These are phyloP conservation scores for Muscicapa comitata DNA, from an alignment of 2,797 vertebrate genomes.

Conservation along the genomic window DNA sequence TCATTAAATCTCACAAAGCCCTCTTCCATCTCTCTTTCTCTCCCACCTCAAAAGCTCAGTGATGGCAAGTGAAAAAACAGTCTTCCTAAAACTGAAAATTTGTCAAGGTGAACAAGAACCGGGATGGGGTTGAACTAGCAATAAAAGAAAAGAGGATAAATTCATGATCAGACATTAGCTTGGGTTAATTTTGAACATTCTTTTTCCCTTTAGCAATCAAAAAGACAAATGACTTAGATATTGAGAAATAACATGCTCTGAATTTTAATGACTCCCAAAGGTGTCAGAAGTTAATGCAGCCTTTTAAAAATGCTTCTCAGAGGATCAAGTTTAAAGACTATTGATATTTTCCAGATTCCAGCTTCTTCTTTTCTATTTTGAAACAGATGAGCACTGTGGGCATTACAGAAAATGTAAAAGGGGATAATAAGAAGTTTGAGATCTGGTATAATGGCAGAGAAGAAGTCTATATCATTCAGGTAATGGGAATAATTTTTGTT, in stretches of 20 bases:
- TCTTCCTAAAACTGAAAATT: not conserved
- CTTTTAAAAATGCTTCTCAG: not conserved
- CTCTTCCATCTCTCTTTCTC: not conserved
- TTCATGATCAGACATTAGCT: not conserved
- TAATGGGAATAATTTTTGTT: slow-evolving; percentile 37
- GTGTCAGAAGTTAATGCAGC: not conserved
- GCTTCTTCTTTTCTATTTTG: slow-evolving; percentile 30
- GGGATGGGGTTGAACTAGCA: not conserved
- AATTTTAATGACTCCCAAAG: not conserved
- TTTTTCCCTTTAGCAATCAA: not conserved
- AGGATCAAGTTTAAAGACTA: not conserved
- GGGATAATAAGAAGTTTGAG: slow-evolving; percentile 93
- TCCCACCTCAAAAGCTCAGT: not conserved
- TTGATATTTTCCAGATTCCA: not conserved
- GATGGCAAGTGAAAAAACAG: not conserved
- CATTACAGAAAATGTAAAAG: slow-evolving; percentile 91
- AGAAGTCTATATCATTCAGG: slow-evolving; percentile 96
- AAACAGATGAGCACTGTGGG: slow-evolving; percentile 91
- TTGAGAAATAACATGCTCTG: not conserved
- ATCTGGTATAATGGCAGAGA: slow-evolving; percentile 92
- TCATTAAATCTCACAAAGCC: not conserved
- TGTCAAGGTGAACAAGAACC: not conserved
- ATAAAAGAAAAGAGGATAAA: not conserved
- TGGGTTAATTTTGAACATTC: not conserved
- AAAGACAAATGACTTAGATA: not conserved